A percentile compares a stretch with the other conserved stretches of the same genome.
These are phyloP conservation scores for Sebastes nivosus DNA, from an alignment of 2,797 vertebrate species.

Conservation along the genomic window DNA sequence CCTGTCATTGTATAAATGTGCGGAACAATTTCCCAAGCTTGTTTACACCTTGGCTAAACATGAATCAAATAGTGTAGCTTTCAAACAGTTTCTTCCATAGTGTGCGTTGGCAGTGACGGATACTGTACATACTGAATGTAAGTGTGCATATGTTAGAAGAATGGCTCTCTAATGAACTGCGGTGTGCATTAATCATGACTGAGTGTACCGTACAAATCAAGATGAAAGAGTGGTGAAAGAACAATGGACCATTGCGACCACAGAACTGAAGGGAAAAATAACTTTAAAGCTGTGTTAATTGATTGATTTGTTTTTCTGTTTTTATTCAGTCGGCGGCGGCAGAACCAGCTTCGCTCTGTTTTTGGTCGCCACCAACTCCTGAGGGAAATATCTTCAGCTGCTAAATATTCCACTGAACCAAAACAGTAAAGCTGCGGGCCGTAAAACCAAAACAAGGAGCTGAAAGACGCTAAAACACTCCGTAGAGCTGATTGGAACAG, in stretches of 20 bases:
- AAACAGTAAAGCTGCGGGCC: background rate
- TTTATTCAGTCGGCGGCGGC: background rate
- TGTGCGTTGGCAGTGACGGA: constrained; percentile 20
- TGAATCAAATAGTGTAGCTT: constrained; percentile 36
- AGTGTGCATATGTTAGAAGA: constrained; percentile 31
- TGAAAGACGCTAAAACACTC: background rate
- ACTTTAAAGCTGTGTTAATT: background rate
- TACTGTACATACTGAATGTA: background rate
- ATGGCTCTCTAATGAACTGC: constrained; percentile 8
- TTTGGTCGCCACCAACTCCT: background rate
- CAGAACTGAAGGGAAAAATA: constrained; percentile 2
- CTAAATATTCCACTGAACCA: background rate
- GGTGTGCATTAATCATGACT: constrained; percentile 17
- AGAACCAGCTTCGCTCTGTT: background rate
- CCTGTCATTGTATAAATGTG: constrained; percentile 65
- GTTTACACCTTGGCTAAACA: constrained; percentile 47
- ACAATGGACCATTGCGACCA: constrained; percentile 12
- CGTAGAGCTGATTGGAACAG: background rate
- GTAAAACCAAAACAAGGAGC: background rate
- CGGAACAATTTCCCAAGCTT: constrained; percentile 51
- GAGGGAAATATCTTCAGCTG: background rate
- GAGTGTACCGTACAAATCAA: background rate
- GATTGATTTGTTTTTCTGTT: background rate
- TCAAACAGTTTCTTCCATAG: constrained; percentile 9
- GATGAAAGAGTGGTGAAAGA: constrained; percentile 18